phyloP scores from a whole-genome alignment of 2,888 invertebrate species.

The Dendrolimus houi region DNA sequence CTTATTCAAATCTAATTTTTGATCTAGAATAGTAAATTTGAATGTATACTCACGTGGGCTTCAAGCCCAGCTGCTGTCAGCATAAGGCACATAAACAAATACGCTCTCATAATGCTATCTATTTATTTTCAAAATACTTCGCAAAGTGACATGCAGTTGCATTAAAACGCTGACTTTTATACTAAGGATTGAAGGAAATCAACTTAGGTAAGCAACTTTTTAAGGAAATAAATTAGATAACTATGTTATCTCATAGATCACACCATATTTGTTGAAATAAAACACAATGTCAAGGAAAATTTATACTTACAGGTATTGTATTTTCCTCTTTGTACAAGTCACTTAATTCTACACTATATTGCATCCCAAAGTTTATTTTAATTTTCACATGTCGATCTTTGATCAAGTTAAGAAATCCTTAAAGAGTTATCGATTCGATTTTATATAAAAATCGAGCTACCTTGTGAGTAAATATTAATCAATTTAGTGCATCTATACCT shows the following conservation, averaged over 20 bases:
- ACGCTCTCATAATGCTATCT: slow-evolving; percentile 19
- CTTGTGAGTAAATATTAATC: no score
- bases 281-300: not conserved
- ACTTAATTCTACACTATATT: no score
- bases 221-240: slow-evolving; percentile 8
- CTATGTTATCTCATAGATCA: not conserved
- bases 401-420: no score
- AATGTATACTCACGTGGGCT: slow-evolving; percentile 25
- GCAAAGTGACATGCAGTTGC: slow-evolving; percentile 1
- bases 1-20: no score
- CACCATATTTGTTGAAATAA: not conserved
- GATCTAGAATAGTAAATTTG: slow-evolving; percentile 6
- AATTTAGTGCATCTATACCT: no score
- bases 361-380: no score
- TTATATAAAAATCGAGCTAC: no score
- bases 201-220: slow-evolving; percentile 13
- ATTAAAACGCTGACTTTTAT: slow-evolving; percentile 25
- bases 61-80: slow-evolving; percentile 32
- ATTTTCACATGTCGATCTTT: no score
- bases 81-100: slow-evolving; percentile 24
- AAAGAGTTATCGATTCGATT: no score
- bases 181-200: slow-evolving; percentile 32
- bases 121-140: not conserved
- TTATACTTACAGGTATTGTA: not conserved
- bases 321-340: not conserved